Percentiles rank a stretch among this genome's conserved stretches.
phyloP scores from a whole-genome alignment of 2,888 invertebrate genomes.

The Mantis religiosa region DNA sequence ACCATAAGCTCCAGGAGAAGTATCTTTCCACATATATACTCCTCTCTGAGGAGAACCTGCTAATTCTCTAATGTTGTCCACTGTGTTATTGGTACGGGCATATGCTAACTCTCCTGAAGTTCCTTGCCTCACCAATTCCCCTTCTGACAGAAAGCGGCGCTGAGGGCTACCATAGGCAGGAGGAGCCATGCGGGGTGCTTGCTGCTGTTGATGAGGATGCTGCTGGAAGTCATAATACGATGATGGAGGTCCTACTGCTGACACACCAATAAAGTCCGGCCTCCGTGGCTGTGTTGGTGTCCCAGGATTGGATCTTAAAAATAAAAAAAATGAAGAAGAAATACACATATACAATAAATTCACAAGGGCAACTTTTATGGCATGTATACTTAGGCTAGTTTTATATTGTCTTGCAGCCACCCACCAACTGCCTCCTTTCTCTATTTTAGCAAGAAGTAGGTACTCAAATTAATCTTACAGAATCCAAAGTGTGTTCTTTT shows the following conservation, averaged over 20 bases:
- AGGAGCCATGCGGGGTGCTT: constrained; percentile 6
- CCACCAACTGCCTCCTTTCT: too few species aligned
- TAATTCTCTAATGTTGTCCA: constrained; percentile 82
- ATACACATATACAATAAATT: too few species aligned
- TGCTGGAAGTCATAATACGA: constrained; percentile 45
- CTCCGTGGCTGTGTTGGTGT: constrained; percentile 86
- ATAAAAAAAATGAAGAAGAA: not conserved
- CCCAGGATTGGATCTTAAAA: constrained; percentile 83
- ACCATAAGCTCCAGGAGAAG: constrained; percentile 60
- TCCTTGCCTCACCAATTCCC: constrained; percentile 64
- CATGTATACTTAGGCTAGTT: too few species aligned
- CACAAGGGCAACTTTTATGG: too few species aligned
- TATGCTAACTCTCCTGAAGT: constrained; percentile 58
- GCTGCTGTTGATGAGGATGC: constrained; percentile 37
- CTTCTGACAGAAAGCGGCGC: constrained; percentile 74
- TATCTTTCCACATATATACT: constrained; percentile 76
- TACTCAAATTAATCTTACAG: too few species aligned
- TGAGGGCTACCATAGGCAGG: constrained; percentile 59
- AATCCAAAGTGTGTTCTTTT: too few species aligned
- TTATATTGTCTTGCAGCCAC: too few species aligned
- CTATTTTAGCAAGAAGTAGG: too few species aligned
- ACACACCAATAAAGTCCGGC: constrained; percentile 81
- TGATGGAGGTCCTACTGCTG: constrained; percentile 35
- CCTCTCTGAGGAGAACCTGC: constrained; percentile 83
- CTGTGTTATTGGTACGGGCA: constrained; percentile 68